Evolutionary conservation across 2,888 invertebrate genomes (phyloP).

Genomic region (Mesodorylaimus sp.): DNA sequence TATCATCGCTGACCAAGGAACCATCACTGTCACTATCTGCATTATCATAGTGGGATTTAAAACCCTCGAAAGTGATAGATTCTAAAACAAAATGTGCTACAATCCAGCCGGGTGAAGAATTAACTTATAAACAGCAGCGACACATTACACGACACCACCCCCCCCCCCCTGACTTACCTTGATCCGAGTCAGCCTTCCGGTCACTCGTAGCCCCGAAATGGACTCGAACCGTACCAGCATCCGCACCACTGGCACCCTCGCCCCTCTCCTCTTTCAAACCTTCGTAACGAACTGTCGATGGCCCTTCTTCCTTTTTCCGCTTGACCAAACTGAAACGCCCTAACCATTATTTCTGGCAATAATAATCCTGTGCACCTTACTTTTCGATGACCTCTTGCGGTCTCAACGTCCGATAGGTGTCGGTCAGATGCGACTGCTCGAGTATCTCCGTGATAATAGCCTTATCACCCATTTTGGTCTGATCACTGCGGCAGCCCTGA

Average conservation of each 20-base stretch:
- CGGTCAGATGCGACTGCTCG: constrained; percentile 27
- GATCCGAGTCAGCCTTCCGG: not conserved
- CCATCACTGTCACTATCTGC: too few relatives aligned
- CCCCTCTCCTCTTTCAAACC: constrained; percentile 1
- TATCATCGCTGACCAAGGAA: not conserved
- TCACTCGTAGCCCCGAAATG: not conserved
- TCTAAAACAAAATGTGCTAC: too few relatives aligned
- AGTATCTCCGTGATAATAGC: constrained; percentile 26
- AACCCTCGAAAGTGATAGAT: too few relatives aligned
- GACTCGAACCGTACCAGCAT: not conserved
- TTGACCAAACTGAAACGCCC: constrained; percentile 3
- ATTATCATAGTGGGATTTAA: too few relatives aligned
- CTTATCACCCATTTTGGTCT: constrained; percentile 27
- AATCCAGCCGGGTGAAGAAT: too few relatives aligned
- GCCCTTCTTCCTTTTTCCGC: not conserved
- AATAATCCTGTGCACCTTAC: not conserved
- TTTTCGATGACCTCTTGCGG: constrained; percentile 5
- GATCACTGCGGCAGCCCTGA: too few relatives aligned
- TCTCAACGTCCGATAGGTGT: constrained; percentile 23
- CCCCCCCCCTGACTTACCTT: too few relatives aligned
- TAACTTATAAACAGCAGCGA: too few relatives aligned
- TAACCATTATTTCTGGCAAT: not conserved
- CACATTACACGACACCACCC: too few relatives aligned
- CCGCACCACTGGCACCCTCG: not conserved
- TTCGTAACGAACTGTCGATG: constrained; percentile 1